Evolutionary conservation across 2,113 vertebrate genomes (phyloP), one percentile per base, ranked within the genome.

Genomic region (Excalfactoria chinensis): DNA sequence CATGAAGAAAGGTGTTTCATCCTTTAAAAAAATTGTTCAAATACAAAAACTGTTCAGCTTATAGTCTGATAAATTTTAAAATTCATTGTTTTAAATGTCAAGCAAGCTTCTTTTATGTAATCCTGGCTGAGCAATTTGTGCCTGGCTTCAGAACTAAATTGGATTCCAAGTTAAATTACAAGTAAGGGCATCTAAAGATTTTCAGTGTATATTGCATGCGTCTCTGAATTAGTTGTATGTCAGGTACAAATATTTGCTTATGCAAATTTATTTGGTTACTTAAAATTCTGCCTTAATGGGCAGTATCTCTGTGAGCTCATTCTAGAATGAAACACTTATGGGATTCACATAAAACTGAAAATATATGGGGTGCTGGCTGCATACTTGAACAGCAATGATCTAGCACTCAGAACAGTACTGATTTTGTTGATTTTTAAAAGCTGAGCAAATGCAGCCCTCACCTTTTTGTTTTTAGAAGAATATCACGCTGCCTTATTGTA

Each of bases 371-470:
- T 79, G 25, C 75, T 88, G 64, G 14, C 75, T 92, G 70, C 66
- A 9, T 82, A 51, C 43, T 90, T 84, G 51, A 72, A 92, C 93
- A 84, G 35, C 70, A 85, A 73, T 60, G 73, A 68, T 83, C 56
- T 86, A 41, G 46, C 55, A 70, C 64, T 67, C 59, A 86, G 82
- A 92, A 74, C 32, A 71, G 40, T 58, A 28, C 71, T 78, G 82
- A 84, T 82, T 92, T 78, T 94, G 60, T 95, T 94, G 82, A 73
- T 75, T 96, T 94, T 86, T 89, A 85, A 92, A 92, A 92, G 55
- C 70, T 96, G 81, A 85, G 55, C 84, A 95, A 94, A 91, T 77
- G 63, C 53, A 69, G 46, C 9, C n/a, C 41, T 93, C 51, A 92
- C 58, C 60, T 79, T 87, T 89, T 87, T 76, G 14, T 28, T 83